These are phyloP conservation scores for Catharus fuscescens DNA, from an alignment of 2,113 vertebrate genomes.

Conservation along the genomic window DNA sequence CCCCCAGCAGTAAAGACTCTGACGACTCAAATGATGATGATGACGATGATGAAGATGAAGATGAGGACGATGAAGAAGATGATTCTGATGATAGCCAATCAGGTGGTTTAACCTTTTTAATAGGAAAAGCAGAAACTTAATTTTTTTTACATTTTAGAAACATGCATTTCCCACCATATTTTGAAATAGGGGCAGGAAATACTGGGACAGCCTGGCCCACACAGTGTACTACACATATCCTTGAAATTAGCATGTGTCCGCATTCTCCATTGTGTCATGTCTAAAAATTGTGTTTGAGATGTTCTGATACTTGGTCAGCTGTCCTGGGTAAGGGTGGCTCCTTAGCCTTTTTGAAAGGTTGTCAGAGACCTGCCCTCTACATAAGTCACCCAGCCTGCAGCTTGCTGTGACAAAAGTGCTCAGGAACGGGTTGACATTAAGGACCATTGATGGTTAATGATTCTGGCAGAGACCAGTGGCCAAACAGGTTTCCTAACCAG, in stretches of 20 bases:
- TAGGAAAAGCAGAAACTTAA: conserved; percentile 48
- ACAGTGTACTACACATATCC: neutral
- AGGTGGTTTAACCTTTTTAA: conserved; percentile 81
- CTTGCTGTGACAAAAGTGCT: neutral
- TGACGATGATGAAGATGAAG: conserved; percentile 92
- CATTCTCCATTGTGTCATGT: neutral
- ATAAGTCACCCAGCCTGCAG: neutral
- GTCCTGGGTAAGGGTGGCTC: neutral
- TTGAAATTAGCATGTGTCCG: neutral
- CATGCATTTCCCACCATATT: neutral
- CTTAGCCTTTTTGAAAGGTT: neutral
- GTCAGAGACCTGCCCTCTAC: neutral
- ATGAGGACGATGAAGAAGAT: conserved; percentile 88
- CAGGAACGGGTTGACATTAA: neutral
- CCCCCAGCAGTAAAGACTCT: conserved; percentile 90
- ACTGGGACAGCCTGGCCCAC: neutral
- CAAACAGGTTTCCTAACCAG: neutral
- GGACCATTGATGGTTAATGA: neutral
- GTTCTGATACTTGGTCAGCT: neutral
- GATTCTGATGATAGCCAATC: conserved; percentile 92
- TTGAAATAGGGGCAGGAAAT: neutral
- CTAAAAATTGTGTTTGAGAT: neutral
- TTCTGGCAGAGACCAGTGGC: neutral
- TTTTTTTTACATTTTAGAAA: neutral
- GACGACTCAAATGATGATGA: conserved; percentile 92